Base-by-base conservation (phyloP, 2,113 vertebrate species). In the Oceanites oceanicus region DNA sequence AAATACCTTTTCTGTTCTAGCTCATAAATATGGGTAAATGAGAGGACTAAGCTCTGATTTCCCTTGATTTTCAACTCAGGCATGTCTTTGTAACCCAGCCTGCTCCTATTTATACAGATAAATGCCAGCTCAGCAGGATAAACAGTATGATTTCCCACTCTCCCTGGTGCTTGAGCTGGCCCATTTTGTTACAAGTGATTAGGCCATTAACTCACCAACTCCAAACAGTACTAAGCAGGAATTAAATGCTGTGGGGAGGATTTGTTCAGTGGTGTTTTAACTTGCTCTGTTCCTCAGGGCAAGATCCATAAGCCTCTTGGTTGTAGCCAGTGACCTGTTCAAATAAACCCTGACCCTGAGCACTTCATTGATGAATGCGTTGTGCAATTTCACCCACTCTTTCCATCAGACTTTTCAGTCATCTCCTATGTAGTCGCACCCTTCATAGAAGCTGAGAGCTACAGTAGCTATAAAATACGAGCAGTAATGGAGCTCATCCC, bases 61-160 rank as follows among this genome's bases (percentile, higher is more conserved):
- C 65, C 58, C 52, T 85, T 1, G 2, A 7, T 87, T 94, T 94
- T 89, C 83, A 58, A 6, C 49, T 87, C 30, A 36, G 68, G 17
- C 32, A 70, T 42, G 29, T 68, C 91, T 87, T 88, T 79, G 63
- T 83, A 82, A 86, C 62, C 62, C 5, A 27, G 11, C 7, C 38
- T 82, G 45, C 49, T 95, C 53, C 70, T 87, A 15, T 62, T 92
- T 91, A 95, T 79, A 71, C 49, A 77, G 58, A 90, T 34, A 89
- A 81, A 87, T 85, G 81, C 74, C 67, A 80, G 44, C 89, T 97
- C 89, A 95, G 84, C 92, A 88, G 50, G 45, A 92, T 90, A 83
- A 92, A 53, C 71, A 66, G 36, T 15, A 44, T 32, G 66, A 92
- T 80, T 94, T 93, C 75, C 59, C 42, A 65, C 85, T 95, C 85